Evolutionary conservation across 2,888 invertebrate genomes (phyloP).

Genomic region (Ernsta delagoae): DNA sequence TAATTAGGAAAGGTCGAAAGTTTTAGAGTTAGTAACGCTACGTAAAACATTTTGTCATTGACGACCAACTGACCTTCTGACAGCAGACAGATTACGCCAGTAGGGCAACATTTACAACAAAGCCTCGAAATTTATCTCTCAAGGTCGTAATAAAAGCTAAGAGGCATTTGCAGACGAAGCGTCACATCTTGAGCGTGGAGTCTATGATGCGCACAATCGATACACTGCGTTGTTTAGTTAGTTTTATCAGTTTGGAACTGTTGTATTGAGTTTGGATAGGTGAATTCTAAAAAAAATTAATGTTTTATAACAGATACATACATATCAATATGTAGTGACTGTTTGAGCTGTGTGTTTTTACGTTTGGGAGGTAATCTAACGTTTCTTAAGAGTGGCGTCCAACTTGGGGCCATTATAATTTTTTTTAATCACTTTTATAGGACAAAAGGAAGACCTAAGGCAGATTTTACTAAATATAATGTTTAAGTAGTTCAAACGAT

Average conservation of each 20-base stretch:
- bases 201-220: constrained; percentile 4
- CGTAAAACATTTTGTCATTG: constrained; percentile 9
- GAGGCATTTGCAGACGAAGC: constrained; percentile 13
- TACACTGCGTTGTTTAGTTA: background rate
- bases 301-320: background rate
- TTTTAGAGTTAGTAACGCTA: background rate
- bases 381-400: background rate
- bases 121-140: constrained; percentile 15
- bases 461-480: no score
- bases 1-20: background rate
- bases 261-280: background rate
- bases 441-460: no score
- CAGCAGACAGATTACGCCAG: constrained; percentile 15
- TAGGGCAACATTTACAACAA: constrained; percentile 13
- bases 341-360: background rate
- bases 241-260: background rate
- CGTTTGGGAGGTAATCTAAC: background rate
- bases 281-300: background rate
- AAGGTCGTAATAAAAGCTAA: constrained; percentile 15
- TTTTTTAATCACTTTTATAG: background rate
- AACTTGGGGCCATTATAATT: background rate
- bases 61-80: background rate
- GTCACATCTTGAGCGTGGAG: background rate
- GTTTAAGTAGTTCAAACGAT: no score
- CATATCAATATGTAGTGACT: background rate